phyloP scores from a whole-genome alignment of 2,888 invertebrate genomes.

The Rhogogaster chlorosoma region DNA sequence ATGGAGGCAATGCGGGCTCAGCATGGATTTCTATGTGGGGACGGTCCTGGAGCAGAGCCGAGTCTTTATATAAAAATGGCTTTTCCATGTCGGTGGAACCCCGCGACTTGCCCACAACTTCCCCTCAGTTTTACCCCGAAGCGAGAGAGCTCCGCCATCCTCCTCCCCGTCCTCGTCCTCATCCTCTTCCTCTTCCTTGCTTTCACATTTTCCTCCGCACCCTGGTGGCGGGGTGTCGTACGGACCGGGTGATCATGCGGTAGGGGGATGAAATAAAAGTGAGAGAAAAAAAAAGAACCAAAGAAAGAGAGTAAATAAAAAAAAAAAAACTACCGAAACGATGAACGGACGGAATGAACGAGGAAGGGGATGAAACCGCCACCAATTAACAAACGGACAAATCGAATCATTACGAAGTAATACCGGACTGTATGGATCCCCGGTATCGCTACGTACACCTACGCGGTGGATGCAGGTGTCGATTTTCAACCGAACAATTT shows the following conservation, averaged over 20 bases:
- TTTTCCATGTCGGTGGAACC: constrained; percentile 73
- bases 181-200: neutral
- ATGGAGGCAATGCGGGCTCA: constrained; percentile 59
- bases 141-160: constrained; percentile 26
- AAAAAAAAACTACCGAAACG: neutral
- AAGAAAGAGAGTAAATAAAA: neutral
- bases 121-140: constrained; percentile 49
- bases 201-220: constrained; percentile 13
- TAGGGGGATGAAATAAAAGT: constrained; percentile 26
- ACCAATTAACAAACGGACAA: constrained; percentile 28
- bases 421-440: neutral
- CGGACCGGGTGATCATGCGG: neutral
- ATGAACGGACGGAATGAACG: neutral
- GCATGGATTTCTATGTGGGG: constrained; percentile 54
- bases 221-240: neutral
- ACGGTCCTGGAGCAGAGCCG: constrained; percentile 27
- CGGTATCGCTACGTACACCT: neutral
- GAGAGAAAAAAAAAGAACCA: neutral
- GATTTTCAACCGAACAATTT: neutral
- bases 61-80: constrained; percentile 71
- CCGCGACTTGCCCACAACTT: constrained; percentile 65
- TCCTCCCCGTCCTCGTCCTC: neutral
- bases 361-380: neutral
- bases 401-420: constrained; percentile 27
- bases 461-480: neutral